phyloP scores from a whole-genome alignment of 1,140 invertebrate genomes.

The Anastrepha ludens region DNA sequence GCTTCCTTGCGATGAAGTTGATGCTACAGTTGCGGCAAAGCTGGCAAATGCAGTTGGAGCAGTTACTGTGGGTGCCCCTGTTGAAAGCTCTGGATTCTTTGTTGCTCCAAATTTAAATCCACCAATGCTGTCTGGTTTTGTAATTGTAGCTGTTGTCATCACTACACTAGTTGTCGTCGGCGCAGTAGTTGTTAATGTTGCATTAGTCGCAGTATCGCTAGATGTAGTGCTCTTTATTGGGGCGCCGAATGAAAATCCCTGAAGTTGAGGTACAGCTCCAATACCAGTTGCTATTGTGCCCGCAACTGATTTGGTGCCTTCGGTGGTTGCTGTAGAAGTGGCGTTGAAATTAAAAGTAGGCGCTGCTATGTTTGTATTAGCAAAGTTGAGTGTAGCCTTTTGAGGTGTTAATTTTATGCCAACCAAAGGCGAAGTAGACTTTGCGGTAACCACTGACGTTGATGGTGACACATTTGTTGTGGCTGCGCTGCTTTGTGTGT shows the following conservation, averaged over 20 bases:
- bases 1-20: background rate
- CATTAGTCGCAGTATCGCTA: background rate
- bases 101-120: background rate
- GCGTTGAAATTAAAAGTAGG: background rate
- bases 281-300: background rate
- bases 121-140: constrained; percentile 57
- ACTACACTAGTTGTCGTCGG: constrained; percentile 4
- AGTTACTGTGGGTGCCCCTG: constrained; percentile 54
- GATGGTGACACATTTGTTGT: background rate
- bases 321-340: background rate
- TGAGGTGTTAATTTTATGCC: constrained; percentile 53
- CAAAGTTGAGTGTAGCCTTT: background rate
- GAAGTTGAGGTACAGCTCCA: constrained; percentile 26
- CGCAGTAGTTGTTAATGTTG: constrained; percentile 26
- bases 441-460: background rate
- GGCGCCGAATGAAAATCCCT: background rate
- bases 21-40: background rate
- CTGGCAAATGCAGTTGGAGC: constrained; percentile 50
- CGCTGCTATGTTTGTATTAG: constrained; percentile 16
- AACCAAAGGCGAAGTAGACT: constrained; percentile 41
- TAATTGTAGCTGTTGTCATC: constrained; percentile 38
- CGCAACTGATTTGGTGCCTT: background rate
- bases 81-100: constrained; percentile 14
- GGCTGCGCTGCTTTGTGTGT: background rate
- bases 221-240: background rate